Base-by-base conservation (phyloP, 2,113 vertebrate species). In the Centropus bengalensis region DNA sequence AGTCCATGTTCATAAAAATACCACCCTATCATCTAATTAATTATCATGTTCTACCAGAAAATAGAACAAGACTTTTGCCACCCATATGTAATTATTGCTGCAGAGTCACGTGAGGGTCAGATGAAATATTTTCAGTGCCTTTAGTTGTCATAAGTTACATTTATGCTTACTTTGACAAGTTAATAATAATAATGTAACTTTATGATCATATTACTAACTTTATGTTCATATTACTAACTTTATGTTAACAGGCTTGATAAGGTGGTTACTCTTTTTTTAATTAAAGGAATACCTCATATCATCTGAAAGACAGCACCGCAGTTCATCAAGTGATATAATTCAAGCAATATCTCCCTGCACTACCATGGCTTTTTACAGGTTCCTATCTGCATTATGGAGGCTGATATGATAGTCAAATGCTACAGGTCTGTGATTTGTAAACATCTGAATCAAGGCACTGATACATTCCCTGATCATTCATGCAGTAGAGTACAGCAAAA, bases 391-490 rank as follows among this genome's bases (percentile, higher is more conserved):
- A 75, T 91, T 52, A 45, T 54, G 32, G 70, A 78, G 71, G 68
- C 71, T 70, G 80, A 89, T 91, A 94, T 96, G 80, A 54, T 12
- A 96, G 82, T 69, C 52, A 89, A 87, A 94, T 73, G 94, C 74
- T 78, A 51, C 81, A 66, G 60, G 71, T 70, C 74, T 90, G 60
- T 94, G 88, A 71, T 95, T 86, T 96, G 90, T 88, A 89, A 95
- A 96, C 81, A 84, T 89, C 64, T 76, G 79, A 94, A 89, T 70
- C 78, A 89, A 96, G 92, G 58, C 75, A 95, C 51, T 68, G 86
- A 54, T 68, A 36, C 36, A 62, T 62, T 59, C 27, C 36, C 54
- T 60, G 81, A 67, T 92, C n/a, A 3, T 79, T 94, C 89, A 77
- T 70, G 94, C 91, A 91, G 73, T 66, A 59, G 51, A 83, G 68